These are phyloP conservation scores for Pristionchus japonicus DNA, from an alignment of 2,888 invertebrate species.

Conservation along the genomic window DNA sequence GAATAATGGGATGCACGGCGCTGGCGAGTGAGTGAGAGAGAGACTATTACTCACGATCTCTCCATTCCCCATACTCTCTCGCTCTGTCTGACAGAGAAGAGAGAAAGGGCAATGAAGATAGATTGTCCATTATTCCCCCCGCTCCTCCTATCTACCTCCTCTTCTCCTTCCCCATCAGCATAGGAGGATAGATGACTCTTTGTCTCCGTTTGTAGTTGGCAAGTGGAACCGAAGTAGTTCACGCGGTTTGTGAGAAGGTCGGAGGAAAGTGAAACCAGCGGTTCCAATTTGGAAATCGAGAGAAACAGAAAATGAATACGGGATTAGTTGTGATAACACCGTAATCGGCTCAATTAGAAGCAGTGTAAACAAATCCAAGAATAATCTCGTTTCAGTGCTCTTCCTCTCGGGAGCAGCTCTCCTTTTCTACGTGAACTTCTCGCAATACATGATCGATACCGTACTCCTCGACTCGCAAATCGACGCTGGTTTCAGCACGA, in stretches of 20 bases:
- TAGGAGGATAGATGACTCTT: conserved; percentile 3
- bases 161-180: not conserved
- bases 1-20: conserved; percentile 33
- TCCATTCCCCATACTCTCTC: not conserved
- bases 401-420: conserved; percentile 23
- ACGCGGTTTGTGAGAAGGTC: not conserved
- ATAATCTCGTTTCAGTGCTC: conserved; percentile 17
- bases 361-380: not conserved
- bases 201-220: not conserved
- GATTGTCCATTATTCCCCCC: not conserved
- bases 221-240: not conserved
- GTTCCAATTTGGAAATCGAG: not conserved
- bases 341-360: not conserved
- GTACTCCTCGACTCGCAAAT: conserved; percentile 38
- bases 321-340: not conserved
- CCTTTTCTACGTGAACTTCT: conserved; percentile 42
- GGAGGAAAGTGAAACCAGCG: not conserved
- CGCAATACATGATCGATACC: conserved; percentile 41
- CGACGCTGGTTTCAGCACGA: conserved; percentile 44
- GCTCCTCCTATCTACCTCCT: not conserved
- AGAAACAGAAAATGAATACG: not conserved
- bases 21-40: conserved; percentile 31
- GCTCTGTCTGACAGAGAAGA: not conserved
- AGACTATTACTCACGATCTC: not conserved
- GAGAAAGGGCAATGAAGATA: not conserved